These are phyloP conservation scores for Agelas oroides DNA, from an alignment of 37 sponge, comb jelly and placozoan genomes.

Conservation along the genomic window DNA sequence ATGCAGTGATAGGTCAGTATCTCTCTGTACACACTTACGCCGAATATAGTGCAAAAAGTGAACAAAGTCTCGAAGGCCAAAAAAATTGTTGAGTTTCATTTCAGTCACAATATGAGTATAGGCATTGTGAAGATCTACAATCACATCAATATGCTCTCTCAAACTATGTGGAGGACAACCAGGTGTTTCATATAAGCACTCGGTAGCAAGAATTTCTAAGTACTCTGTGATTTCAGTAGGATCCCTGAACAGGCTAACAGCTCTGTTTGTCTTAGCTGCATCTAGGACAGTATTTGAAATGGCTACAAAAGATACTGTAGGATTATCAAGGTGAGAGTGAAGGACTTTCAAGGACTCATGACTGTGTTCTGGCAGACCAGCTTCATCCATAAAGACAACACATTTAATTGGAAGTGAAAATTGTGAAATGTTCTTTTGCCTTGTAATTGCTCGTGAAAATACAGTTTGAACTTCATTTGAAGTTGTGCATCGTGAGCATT, in stretches of 20 bases:
- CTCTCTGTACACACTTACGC: constrained; percentile 20
- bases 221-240: constrained; percentile 59
- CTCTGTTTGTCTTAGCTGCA: constrained; percentile 92
- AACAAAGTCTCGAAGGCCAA: constrained; percentile 81
- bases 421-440: constrained; percentile 46
- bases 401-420: constrained; percentile 55
- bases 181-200: constrained; percentile 49
- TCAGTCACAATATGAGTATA: constrained; percentile 43
- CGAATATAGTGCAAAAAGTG: constrained; percentile 71
- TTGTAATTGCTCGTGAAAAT: constrained; percentile 71
- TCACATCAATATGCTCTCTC: constrained; percentile 10
- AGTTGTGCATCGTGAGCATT: constrained; percentile 86
- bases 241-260: constrained; percentile 75
- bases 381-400: constrained; percentile 94
- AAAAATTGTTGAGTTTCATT: constrained; percentile 49
- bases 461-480: constrained; percentile 85
- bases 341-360: constrained; percentile 91
- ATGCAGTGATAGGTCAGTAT: background rate
- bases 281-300: constrained; percentile 88
- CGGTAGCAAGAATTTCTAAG: constrained; percentile 56
- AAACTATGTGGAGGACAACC: constrained; percentile 31
- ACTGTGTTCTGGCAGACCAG: constrained; percentile 89
- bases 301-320: constrained; percentile 86
- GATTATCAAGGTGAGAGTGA: constrained; percentile 85
- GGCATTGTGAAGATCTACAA: constrained; percentile 50